phyloP scores from a whole-genome alignment of 2,797 vertebrate genomes.

The Cichlasoma orientale region DNA sequence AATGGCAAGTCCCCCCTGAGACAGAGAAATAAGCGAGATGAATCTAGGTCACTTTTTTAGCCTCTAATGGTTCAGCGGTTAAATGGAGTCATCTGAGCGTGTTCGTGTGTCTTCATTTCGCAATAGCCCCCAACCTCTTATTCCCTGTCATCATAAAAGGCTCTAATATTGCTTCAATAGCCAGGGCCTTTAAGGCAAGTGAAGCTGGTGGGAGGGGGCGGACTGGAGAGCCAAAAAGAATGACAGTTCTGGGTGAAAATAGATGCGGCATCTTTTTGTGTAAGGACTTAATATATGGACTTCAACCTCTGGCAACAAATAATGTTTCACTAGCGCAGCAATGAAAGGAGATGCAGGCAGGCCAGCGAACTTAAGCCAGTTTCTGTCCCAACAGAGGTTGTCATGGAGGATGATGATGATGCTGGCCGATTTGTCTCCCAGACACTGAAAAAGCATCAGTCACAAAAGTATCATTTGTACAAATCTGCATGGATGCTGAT shows the following conservation, averaged over 20 bases:
- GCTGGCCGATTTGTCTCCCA: not conserved
- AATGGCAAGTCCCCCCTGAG: slow-evolving; percentile 21
- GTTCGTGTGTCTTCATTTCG: slow-evolving; percentile 45
- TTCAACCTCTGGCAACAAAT: not conserved
- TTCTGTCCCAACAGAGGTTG: slow-evolving; percentile 13
- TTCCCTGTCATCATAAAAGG: slow-evolving; percentile 35
- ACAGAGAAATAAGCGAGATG: slow-evolving; percentile 27
- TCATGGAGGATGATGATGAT: slow-evolving; percentile 2
- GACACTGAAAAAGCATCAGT: not conserved
- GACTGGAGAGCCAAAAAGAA: slow-evolving; percentile 2
- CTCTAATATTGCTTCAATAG: slow-evolving; percentile 8
- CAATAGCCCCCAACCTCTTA: slow-evolving; percentile 23
- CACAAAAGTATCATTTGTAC: not conserved
- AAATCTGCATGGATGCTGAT: not conserved
- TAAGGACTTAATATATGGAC: not conserved
- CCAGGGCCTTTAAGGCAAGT: not conserved
- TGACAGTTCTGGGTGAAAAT: slow-evolving; percentile 21
- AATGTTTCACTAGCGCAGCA: not conserved
- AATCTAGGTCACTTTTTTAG: slow-evolving; percentile 77
- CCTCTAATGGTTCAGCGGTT: slow-evolving; percentile 67
- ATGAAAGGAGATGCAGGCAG: not conserved
- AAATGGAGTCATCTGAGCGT: slow-evolving; percentile 47
- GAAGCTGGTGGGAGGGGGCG: not conserved
- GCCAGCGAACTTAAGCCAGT: not conserved
- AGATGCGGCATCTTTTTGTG: not conserved